Evolutionary conservation across 2,113 vertebrate species (phyloP), one percentile per base, ranked within the genome.

Genomic region (Hassar affinis): DNA sequence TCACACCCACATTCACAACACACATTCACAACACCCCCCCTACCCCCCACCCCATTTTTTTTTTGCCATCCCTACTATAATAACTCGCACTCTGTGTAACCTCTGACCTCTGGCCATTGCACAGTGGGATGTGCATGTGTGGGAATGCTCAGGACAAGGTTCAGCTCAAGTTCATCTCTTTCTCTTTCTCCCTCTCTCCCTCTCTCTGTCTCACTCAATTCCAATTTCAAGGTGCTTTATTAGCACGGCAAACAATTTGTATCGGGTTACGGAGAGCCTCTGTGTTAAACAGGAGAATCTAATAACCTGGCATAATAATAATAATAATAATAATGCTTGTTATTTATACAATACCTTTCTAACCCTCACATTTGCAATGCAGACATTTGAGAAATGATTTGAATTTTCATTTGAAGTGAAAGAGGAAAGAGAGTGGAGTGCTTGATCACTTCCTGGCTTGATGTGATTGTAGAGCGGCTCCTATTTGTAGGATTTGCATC

Each of bases 101-200:
- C 87, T 78, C 38, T 80, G 79, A 68, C 64, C 74, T 12, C 49
- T 84, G 82, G 85, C n/a, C 78, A 57, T 81, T 89, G 90, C 88
- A 72, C 85, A 87, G 85, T 1, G 77, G 11, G 86, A n/a, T 64
- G 87, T 88, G 86, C 89, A 57, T 77, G 69, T 74, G 92, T 95
- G 94, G 94, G 95, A 94, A 87, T 94, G 95, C 93, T 96, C 93
- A 91, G 93, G 89, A 93, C 88, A 95, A 97, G 95, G 96, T 96
- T 97, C 96, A 97, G 94, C 91, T 92, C 94, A 97, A 97, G 96
- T 97, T 98, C 95, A 97, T 92, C 94, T 95, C 93, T 93, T 91
- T 88, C 85, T 88, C 85, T 22, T 89, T 86, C 85, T 35, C 51
- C 27, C 18, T 11, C 22, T 56, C 62, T 80, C 91, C 75, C 87